Percentiles rank a stretch among this genome's conserved stretches.
Evolutionary conservation across 2,888 invertebrate genomes (phyloP).

Genomic region (Orthonychiurus folsomi): DNA sequence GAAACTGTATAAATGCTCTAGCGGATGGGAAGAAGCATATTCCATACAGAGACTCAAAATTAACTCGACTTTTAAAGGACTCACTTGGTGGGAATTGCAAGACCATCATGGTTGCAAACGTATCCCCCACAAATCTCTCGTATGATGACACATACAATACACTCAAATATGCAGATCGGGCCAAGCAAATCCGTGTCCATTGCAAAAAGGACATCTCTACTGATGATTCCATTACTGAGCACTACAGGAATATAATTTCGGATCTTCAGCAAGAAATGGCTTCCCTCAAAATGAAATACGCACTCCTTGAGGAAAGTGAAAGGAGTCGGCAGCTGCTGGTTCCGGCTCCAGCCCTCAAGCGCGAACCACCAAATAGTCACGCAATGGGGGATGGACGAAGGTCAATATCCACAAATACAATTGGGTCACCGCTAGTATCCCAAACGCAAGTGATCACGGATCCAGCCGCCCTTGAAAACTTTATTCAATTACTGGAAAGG

Average conservation of each 20-base stretch:
- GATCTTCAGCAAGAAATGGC: slow-evolving; percentile 18
- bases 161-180: slow-evolving; percentile 71
- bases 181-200: slow-evolving; percentile 58
- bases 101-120: slow-evolving; percentile 87
- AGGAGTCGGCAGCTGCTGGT: background rate
- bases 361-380: background rate
- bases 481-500: slow-evolving; percentile 17
- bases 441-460: slow-evolving; percentile 14
- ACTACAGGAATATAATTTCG: slow-evolving; percentile 11
- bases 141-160: slow-evolving; percentile 93
- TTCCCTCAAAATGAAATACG: too few relatives aligned
- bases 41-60: slow-evolving; percentile 73
- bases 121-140: slow-evolving; percentile 66
- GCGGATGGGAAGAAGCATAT: slow-evolving; percentile 76
- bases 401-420: background rate
- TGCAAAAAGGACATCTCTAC: slow-evolving; percentile 21
- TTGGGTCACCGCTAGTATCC: slow-evolving; percentile 9
- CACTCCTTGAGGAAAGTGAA: slow-evolving; percentile 12
- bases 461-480: slow-evolving; percentile 18
- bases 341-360: background rate
- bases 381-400: background rate
- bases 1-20: slow-evolving; percentile 69
- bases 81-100: slow-evolving; percentile 86
- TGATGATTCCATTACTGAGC: background rate
- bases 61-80: slow-evolving; percentile 81